phyloP scores from a whole-genome alignment of 2,888 invertebrate species.

The Operophtera brumata region DNA sequence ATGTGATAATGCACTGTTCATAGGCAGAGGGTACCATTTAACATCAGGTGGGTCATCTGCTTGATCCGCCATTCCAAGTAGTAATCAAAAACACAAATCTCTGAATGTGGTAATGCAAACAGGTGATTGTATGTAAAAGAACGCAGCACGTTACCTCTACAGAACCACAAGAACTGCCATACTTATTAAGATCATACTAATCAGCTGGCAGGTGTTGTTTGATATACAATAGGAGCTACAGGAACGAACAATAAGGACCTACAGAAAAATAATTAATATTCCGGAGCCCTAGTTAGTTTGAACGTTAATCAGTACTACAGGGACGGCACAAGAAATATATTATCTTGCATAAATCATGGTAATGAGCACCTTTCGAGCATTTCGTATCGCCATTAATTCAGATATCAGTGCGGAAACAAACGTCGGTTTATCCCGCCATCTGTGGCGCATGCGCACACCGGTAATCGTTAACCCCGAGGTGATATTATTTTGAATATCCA shows the following conservation, averaged over 20 bases:
- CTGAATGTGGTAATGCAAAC: conserved; percentile 7
- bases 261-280: conserved; percentile 39
- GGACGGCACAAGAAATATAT: conserved; percentile 66
- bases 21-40: too few species aligned
- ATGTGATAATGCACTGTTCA: too few species aligned
- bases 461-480: conserved; percentile 81
- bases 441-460: conserved; percentile 77
- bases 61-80: too few species aligned
- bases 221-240: conserved; percentile 8
- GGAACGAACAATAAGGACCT: conserved; percentile 22
- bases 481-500: conserved; percentile 80
- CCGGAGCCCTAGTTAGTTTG: conserved; percentile 44
- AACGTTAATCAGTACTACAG: conserved; percentile 64
- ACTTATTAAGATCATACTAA: conserved; percentile 1
- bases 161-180: background rate
- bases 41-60: too few species aligned
- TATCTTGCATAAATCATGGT: conserved; percentile 79
- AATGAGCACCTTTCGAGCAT: conserved; percentile 79
- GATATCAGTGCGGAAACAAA: conserved; percentile 81
- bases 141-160: background rate
- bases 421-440: conserved; percentile 79
- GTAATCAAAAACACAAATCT: too few species aligned
- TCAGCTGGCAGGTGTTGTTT: conserved; percentile 19
- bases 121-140: background rate
- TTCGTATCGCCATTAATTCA: conserved; percentile 79